These are phyloP conservation scores for Thyatira batis DNA, from an alignment of 2,888 invertebrate genomes.

Conservation along the genomic window DNA sequence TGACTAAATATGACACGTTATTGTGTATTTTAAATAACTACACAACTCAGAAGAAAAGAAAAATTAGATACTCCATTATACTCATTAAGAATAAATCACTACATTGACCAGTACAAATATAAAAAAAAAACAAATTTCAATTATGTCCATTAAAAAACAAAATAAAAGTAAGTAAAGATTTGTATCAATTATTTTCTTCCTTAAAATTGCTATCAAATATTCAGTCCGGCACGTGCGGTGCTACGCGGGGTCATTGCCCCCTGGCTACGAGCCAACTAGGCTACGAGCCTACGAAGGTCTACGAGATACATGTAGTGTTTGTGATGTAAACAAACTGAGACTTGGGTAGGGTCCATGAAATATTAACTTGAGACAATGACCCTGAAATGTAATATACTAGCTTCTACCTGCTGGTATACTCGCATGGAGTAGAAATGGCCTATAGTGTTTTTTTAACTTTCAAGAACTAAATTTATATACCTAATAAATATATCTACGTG, in stretches of 20 bases:
- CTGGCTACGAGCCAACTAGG: conserved; percentile 57
- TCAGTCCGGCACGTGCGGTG: conserved; percentile 10
- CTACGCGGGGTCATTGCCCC: conserved; percentile 42
- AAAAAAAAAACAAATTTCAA: no score
- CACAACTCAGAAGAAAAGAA: no score
- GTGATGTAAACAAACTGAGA: not conserved
- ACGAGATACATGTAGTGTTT: not conserved
- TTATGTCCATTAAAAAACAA: not conserved
- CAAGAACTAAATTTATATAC: no score
- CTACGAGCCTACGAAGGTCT: conserved; percentile 29
- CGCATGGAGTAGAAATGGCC: no score
- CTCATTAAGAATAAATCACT: no score
- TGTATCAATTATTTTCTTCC: not conserved
- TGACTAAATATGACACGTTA: no score
- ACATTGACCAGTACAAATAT: no score
- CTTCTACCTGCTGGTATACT: no score
- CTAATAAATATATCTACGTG: no score
- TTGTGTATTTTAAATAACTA: no score
- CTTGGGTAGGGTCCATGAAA: not conserved
- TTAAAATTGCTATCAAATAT: not conserved
- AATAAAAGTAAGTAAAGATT: not conserved
- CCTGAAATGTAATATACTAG: not conserved
- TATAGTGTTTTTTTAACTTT: no score
- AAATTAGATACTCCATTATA: no score
- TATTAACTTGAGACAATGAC: not conserved